phyloP scores from a whole-genome alignment of 2,888 invertebrate genomes.

The Lithosia quadra region DNA sequence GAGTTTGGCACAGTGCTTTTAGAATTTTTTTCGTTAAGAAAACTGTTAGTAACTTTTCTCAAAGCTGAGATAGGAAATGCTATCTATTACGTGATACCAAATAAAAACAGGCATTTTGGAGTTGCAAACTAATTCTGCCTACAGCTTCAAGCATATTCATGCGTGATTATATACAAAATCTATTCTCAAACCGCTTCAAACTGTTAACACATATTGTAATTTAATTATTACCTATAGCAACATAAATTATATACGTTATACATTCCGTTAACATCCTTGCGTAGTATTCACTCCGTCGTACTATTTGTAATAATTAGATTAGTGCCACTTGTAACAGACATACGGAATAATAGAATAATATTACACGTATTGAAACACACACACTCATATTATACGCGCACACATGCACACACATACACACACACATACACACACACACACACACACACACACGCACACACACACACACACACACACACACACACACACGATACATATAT shows the following conservation, averaged over 20 bases:
- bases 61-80: too few relatives aligned
- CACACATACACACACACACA: neutral
- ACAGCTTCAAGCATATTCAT: too few relatives aligned
- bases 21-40: neutral
- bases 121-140: neutral
- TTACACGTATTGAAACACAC: neutral
- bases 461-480: neutral
- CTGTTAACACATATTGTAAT: conserved; percentile 3
- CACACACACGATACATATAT: neutral
- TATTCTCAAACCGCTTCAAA: neutral
- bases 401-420: neutral
- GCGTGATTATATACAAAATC: too few relatives aligned
- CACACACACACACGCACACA: neutral
- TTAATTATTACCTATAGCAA: neutral
- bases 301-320: conserved; percentile 55
- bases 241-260: neutral
- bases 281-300: conserved; percentile 35
- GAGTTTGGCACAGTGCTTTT: neutral
- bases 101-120: too few relatives aligned
- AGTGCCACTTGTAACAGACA: conserved; percentile 31
- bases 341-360: conserved; percentile 12
- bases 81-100: too few relatives aligned
- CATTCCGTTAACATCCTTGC: conserved; percentile 7
- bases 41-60: too few relatives aligned
- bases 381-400: too few relatives aligned